Evolutionary conservation across 2,113 vertebrate species (phyloP), one percentile per base, ranked within the genome.

Genomic region (Siniperca chuatsi): DNA sequence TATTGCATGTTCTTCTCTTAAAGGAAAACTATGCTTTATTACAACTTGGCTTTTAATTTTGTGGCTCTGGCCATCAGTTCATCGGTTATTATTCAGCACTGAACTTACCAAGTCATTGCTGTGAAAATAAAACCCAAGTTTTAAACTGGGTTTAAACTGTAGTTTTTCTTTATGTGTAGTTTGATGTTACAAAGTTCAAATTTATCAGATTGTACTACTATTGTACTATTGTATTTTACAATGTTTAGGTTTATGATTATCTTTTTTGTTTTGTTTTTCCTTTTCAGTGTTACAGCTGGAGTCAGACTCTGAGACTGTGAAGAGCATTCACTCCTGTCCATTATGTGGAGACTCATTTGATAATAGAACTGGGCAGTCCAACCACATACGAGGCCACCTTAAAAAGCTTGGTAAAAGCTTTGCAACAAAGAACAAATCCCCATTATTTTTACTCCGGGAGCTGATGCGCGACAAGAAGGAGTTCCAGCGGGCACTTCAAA

Each of bases 401-500:
- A 99, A 99, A 96, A 97, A 97, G 92, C 96, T 99, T 83, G 97
- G 98, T 69, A 97, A 97, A 96, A 97, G 94, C 88, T 96, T 98
- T 84, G 95, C 96, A 89, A 95, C 97, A 2, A 96, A 97, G 46
- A 97, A 95, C 93, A 99, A 98, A 94, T 98, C 98, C 77, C 98
- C 98, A 0, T 96, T 99, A 87, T 95, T 96, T 85, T 96, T 98
- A 94, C 95, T 99, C 52, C 98, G 97, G 85, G 97, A 99, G 92
- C 94, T 99, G 95, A 98, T 99, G 97, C 97, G 98, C 65, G 97
- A 98, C 91, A 97, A 99, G 94, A 97, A 98, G 91, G 98, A 99
- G 93, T 97, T 97, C 71, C 97, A 98, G 92, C 95, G 97, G 88
- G 98, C 98, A 81, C 89, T 99, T 69, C 97, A 98, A 92, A 96